Base-by-base conservation (phyloP, 1,140 invertebrate genomes). In the Formica selysi region DNA sequence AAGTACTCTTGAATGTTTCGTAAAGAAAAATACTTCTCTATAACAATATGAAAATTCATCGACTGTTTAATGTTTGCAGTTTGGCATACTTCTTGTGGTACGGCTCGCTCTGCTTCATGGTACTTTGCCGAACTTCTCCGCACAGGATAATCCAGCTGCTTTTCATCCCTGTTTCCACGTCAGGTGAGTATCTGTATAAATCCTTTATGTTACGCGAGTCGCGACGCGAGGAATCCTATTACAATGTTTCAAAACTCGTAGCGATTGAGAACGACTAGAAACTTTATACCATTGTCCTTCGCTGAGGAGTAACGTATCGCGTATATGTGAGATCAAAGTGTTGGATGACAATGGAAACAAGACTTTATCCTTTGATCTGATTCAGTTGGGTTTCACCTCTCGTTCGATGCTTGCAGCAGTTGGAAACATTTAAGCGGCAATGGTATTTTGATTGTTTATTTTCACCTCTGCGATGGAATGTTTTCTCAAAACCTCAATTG, bases 101-200 rank as follows among this genome's bases (percentile, higher is more conserved):
- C 96, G 97, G 71, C 95, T 98, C 64, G 96, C 97, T 54, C 94
- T 98, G 85, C 96, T 98, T 73, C 97, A 98, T 92, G 97, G 97
- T 73, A 96, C 97, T 22, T 94, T 98, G 84, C 98, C 98, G 19
- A 97, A 97, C 87, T 98, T 98, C 94, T 97, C 97, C 41, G 97
- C 97, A 65, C 97, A 98, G 93, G 98, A 98, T 95, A 98, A 98
- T 95, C 98, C 98, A 11, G 96, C 98, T 51, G 97, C 98, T 51
- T 98, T 98, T 94, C 96, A 97, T 94, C 96, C 97, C 74, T 96
- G 96, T 85, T 95, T 97, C 87, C 95, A 96, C 91, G 97, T 97
- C 89, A 96, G 97, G 97, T 97, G 95, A 96, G 95, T 96, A 90
- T 79, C 78, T 57, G 11, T 62, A 61, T 88, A 89, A 89, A 78